A percentile compares a stretch with the other conserved stretches of the same genome.
Conservation (phyloP, 2,113 vertebrate species). For the Xiphorhynchus elegans region DNA sequence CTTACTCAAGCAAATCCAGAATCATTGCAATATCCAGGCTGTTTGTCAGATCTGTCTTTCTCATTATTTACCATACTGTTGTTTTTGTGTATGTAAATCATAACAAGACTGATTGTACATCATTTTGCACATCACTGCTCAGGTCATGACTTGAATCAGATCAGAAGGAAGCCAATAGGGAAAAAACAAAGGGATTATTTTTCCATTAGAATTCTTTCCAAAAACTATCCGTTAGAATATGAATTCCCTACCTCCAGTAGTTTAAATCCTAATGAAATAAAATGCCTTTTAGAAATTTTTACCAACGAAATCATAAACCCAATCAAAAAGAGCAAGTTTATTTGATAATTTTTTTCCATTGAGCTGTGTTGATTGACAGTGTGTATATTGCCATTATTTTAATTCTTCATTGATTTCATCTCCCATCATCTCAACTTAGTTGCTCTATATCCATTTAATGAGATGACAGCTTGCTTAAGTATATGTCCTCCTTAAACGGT, state of each 20-base stretch:
- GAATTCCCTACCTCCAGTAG: neutral
- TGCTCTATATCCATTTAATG: neutral
- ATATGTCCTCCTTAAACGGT: neutral
- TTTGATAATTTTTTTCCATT: neutral
- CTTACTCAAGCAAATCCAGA: neutral
- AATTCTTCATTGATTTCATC: slow-evolving; percentile 4
- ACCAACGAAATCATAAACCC: neutral
- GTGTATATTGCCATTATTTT: neutral
- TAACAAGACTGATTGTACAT: neutral
- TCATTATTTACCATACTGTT: neutral
- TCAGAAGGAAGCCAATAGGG: neutral
- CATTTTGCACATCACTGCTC: neutral
- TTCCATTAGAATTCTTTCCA: neutral
- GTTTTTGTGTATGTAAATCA: neutral
- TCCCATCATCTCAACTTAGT: neutral
- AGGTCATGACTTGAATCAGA: neutral
- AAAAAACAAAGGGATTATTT: neutral
- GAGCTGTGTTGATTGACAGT: neutral
- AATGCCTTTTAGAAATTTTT: neutral
- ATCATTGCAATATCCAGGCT: neutral
- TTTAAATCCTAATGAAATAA: neutral
- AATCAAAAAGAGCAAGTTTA: neutral
- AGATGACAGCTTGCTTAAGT: neutral
- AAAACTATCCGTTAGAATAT: neutral
- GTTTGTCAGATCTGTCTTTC: neutral